Percentiles rank a stretch among this genome's conserved stretches.
Conservation (phyloP, 1,140 invertebrate genomes). For the Brachionus angularis region DNA sequence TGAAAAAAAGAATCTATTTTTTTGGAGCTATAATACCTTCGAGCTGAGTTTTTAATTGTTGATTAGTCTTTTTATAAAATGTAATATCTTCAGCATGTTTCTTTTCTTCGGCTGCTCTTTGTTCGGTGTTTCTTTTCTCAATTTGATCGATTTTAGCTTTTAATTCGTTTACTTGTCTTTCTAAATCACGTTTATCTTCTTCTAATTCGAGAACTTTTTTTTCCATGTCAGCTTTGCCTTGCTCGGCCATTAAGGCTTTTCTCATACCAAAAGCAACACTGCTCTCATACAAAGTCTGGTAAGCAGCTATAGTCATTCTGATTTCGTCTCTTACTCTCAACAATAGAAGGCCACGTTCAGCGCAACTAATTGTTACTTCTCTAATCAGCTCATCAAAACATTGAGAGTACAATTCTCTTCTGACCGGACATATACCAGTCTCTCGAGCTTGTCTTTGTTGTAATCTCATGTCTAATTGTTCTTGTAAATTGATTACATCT, state of each 20-base stretch:
- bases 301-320: constrained; percentile 88
- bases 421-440: constrained; percentile 90
- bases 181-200: constrained; percentile 68
- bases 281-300: constrained; percentile 89
- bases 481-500: constrained; percentile 90
- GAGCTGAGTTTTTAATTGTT: constrained; percentile 69
- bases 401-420: constrained; percentile 87
- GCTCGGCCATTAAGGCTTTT: constrained; percentile 79
- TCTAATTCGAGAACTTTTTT: constrained; percentile 63
- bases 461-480: constrained; percentile 82
- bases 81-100: constrained; percentile 83
- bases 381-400: constrained; percentile 91
- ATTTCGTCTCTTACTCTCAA: constrained; percentile 89
- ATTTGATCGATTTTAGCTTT: constrained; percentile 76
- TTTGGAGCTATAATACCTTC: constrained; percentile 40
- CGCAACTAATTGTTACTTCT: constrained; percentile 93
- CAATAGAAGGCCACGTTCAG: constrained; percentile 86
- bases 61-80: constrained; percentile 85
- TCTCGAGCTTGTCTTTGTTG: constrained; percentile 86
- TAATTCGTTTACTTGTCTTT: constrained; percentile 73
- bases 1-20: not conserved
- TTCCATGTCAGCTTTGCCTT: constrained; percentile 69
- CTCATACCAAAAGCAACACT: constrained; percentile 95
- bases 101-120: constrained; percentile 78
- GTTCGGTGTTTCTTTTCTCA: constrained; percentile 76